Evolutionary conservation across 2,888 invertebrate genomes (phyloP).

Genomic region (Phania funesta): DNA sequence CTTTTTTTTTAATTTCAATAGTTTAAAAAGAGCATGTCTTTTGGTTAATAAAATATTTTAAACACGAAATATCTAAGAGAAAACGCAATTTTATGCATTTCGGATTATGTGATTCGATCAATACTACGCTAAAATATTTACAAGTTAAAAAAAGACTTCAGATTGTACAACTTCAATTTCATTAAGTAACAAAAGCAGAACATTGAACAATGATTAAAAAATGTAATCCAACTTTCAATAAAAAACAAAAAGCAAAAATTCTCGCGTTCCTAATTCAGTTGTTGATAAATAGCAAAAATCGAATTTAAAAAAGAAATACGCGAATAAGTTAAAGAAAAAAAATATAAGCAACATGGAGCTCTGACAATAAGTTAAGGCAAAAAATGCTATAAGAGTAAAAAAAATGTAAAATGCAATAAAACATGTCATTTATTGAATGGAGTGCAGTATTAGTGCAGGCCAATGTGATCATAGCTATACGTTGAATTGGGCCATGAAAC

Average conservation of each 20-base stretch:
- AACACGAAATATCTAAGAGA: neutral
- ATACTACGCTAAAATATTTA: conserved; percentile 1
- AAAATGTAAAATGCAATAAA: conserved; percentile 5
- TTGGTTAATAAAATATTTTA: no score
- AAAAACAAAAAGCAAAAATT: neutral
- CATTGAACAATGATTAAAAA: no score
- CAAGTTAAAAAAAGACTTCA: no score
- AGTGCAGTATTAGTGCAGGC: conserved; percentile 46
- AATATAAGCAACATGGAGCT: neutral
- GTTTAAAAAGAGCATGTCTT: no score
- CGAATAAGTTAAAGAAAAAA: neutral
- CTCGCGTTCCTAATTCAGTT: no score
- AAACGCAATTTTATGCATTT: conserved; percentile 8
- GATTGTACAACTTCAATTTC: conserved; percentile 28
- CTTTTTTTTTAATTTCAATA: no score
- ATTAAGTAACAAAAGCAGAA: conserved; percentile 38
- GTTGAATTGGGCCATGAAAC: conserved; percentile 41
- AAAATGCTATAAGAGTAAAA: no score
- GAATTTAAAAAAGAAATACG: neutral
- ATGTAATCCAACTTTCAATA: neutral
- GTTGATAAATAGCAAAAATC: neutral
- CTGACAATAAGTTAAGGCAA: conserved; percentile 9
- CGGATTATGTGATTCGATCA: conserved; percentile 9
- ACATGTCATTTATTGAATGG: conserved; percentile 43
- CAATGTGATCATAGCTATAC: conserved; percentile 48